These are phyloP conservation scores for Stichodactyla mertensii DNA, from an alignment of 64 coral and sea anemone genomes.

Conservation along the genomic window DNA sequence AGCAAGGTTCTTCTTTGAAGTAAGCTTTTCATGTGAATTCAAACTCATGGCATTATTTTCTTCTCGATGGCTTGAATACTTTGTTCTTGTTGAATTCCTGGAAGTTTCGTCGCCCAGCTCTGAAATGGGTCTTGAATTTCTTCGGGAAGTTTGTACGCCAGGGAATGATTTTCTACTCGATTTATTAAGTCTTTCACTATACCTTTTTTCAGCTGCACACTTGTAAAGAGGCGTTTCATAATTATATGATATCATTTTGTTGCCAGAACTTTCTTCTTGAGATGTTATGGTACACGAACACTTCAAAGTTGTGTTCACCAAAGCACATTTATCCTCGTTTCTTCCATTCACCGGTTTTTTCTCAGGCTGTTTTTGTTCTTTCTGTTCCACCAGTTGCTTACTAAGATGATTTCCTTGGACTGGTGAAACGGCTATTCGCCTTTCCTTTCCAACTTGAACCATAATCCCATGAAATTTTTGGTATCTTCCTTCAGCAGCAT, in stretches of 20 bases:
- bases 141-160: too few species aligned
- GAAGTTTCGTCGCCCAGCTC: not conserved
- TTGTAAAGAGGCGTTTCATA: not conserved
- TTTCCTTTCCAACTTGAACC: too few species aligned
- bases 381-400: too few species aligned
- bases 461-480: not conserved
- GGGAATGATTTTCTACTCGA: not conserved
- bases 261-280: not conserved
- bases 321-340: not conserved
- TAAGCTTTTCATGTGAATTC: not conserved
- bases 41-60: not conserved
- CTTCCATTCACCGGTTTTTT: not conserved
- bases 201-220: not conserved
- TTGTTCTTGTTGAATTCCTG: not conserved
- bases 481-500: not conserved
- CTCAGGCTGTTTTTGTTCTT: too few species aligned
- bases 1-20: not conserved
- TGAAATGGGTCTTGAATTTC: not conserved
- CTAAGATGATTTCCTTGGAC: too few species aligned
- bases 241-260: not conserved
- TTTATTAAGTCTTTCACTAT: not conserved
- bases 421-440: too few species aligned
- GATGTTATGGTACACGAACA: not conserved
- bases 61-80: not conserved
- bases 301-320: not conserved